These are phyloP conservation scores for Hemiscyllium ocellatum DNA, from an alignment of 2,113 vertebrate genomes.

Conservation along the genomic window DNA sequence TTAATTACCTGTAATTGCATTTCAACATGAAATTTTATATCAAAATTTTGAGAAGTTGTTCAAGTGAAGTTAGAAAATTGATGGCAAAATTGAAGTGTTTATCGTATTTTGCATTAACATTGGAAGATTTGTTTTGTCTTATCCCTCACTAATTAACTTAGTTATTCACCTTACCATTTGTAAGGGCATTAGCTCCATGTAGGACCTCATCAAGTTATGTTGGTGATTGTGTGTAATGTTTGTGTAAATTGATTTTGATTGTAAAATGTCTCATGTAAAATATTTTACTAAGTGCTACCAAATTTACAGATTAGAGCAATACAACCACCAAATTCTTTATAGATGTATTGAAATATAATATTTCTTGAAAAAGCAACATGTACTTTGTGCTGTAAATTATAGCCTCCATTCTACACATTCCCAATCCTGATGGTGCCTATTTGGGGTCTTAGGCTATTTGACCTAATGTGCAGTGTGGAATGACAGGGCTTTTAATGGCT, in stretches of 20 bases:
- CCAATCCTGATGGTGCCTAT: background rate
- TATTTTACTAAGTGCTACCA: background rate
- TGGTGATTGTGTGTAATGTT: background rate
- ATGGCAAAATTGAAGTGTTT: conserved; percentile 35
- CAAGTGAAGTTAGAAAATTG: background rate
- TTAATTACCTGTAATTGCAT: background rate
- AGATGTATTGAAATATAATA: background rate
- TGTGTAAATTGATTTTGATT: background rate
- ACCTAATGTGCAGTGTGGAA: background rate
- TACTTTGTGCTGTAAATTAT: background rate
- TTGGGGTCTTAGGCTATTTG: background rate
- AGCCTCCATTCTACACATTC: background rate
- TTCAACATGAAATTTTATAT: conserved; percentile 2
- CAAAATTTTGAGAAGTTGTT: background rate
- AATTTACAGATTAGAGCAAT: background rate
- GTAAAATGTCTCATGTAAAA: background rate
- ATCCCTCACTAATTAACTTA: background rate
- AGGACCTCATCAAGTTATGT: background rate
- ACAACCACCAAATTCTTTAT: background rate
- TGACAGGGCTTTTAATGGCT: background rate
- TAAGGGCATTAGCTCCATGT: background rate
- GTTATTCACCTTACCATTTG: background rate
- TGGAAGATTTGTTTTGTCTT: conserved; percentile 23
- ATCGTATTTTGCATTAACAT: conserved; percentile 24
- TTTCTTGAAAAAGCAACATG: background rate